Evolutionary conservation across 1,140 invertebrate genomes (phyloP).

Genomic region (Melitaea cinxia): DNA sequence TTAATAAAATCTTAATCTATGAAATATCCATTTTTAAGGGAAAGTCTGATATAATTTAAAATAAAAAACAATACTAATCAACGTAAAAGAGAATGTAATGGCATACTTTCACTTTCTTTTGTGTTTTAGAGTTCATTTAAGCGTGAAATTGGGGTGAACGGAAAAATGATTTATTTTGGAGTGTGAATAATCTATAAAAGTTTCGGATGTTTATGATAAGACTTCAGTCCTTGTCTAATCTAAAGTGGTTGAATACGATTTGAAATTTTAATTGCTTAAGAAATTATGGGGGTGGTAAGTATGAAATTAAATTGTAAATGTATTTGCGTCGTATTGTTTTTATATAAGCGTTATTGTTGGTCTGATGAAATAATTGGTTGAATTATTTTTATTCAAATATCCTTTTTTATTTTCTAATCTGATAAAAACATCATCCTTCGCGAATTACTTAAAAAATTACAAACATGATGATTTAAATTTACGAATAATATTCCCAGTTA

Average conservation of each 20-base stretch:
- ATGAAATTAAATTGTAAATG: background rate
- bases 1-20: too few species aligned
- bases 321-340: background rate
- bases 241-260: background rate
- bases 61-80: conserved; percentile 23
- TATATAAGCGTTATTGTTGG: background rate
- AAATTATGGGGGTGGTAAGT: background rate
- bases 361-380: too few species aligned
- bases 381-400: too few species aligned
- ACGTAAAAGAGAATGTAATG: conserved; percentile 29
- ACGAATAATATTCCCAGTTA: too few species aligned
- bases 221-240: conserved; percentile 1
- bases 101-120: conserved; percentile 70
- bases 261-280: background rate
- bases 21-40: too few species aligned
- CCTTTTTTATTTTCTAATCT: too few species aligned
- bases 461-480: too few species aligned
- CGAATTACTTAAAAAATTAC: too few species aligned
- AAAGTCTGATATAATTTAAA: background rate
- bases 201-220: background rate
- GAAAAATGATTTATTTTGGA: conserved; percentile 16
- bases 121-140: conserved; percentile 49
- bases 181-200: conserved; percentile 32
- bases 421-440: too few species aligned
- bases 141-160: conserved; percentile 59